Evolutionary conservation across 1,140 invertebrate genomes (phyloP).

Genomic region (Drosophila miranda): DNA sequence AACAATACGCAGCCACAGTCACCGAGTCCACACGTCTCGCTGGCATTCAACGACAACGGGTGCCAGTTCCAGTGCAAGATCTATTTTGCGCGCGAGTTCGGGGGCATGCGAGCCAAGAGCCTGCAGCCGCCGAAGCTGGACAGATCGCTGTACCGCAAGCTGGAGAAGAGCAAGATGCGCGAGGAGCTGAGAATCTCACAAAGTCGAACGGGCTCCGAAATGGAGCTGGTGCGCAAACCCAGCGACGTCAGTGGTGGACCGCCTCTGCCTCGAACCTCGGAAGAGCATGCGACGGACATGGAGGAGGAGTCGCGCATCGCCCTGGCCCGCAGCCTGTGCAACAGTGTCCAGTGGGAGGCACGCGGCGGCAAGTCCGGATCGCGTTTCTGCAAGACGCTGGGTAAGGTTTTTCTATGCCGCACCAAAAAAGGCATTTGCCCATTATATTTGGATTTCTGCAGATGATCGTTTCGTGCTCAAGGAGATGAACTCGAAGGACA

Average conservation of each 20-base stretch:
- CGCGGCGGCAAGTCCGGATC: conserved; percentile 98
- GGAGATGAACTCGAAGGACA: conserved; percentile 96
- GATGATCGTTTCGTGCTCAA: conserved; percentile 99
- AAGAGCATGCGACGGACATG: conserved; percentile 44
- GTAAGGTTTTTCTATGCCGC: conserved; percentile 69
- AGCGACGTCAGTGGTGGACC: conserved; percentile 47
- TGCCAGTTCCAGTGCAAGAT: conserved; percentile 93
- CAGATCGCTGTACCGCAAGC: conserved; percentile 61
- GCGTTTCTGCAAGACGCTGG: conserved; percentile 95
- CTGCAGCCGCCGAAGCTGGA: conserved; percentile 67
- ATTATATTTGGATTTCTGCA: conserved; percentile 68
- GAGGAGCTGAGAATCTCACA: conserved; percentile 80
- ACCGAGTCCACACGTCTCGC: conserved; percentile 85
- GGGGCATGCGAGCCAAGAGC: conserved; percentile 86
- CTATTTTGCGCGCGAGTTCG: conserved; percentile 94
- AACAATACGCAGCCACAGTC: conserved; percentile 70
- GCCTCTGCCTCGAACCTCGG: conserved; percentile 3
- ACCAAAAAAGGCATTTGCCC: background rate
- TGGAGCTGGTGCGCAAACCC: conserved; percentile 72
- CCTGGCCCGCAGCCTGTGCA: conserved; percentile 92
- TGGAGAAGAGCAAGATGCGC: conserved; percentile 75
- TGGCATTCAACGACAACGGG: conserved; percentile 86
- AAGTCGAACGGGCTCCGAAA: conserved; percentile 69
- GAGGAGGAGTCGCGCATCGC: conserved; percentile 75
- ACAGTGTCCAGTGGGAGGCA: conserved; percentile 96